A percentile compares a stretch with the other conserved stretches of the same genome.
These are phyloP conservation scores for Drosophila falleni DNA, from an alignment of 2,888 invertebrate species.

Conservation along the genomic window DNA sequence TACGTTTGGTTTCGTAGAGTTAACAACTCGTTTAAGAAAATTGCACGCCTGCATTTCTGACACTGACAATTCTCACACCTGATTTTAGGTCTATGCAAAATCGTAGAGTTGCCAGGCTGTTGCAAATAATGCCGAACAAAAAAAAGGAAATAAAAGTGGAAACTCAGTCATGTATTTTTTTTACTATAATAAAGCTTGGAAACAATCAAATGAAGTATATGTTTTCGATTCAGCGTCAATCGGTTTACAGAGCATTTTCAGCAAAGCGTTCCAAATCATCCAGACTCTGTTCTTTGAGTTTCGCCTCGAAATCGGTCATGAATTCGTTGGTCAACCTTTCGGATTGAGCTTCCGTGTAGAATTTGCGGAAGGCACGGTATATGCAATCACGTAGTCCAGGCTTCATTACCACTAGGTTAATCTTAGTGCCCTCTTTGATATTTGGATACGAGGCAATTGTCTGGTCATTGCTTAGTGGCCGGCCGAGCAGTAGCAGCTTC, in stretches of 20 bases:
- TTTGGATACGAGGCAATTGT: conserved; percentile 89
- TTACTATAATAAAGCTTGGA: conserved; percentile 29
- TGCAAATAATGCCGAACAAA: conserved; percentile 16
- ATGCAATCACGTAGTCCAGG: conserved; percentile 88
- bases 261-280: conserved; percentile 84
- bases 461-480: conserved; percentile 90
- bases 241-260: conserved; percentile 58
- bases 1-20: conserved; percentile 58
- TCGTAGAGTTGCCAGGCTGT: conserved; percentile 59
- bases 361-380: conserved; percentile 85
- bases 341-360: conserved; percentile 89
- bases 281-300: conserved; percentile 81
- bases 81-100: conserved; percentile 38
- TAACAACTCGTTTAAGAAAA: conserved; percentile 66
- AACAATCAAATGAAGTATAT: conserved; percentile 28
- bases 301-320: conserved; percentile 83
- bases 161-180: conserved; percentile 21
- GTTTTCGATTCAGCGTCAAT: conserved; percentile 23
- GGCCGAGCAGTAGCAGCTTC: conserved; percentile 90
- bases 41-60: conserved; percentile 72
- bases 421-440: conserved; percentile 91
- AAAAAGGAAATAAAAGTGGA: conserved; percentile 15
- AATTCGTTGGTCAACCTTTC: conserved; percentile 84
- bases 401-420: conserved; percentile 90
- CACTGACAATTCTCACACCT: conserved; percentile 36